Evolutionary conservation across 2,888 invertebrate genomes (phyloP), one percentile per base, ranked within the genome.

Genomic region (Hydraecia micacea): DNA sequence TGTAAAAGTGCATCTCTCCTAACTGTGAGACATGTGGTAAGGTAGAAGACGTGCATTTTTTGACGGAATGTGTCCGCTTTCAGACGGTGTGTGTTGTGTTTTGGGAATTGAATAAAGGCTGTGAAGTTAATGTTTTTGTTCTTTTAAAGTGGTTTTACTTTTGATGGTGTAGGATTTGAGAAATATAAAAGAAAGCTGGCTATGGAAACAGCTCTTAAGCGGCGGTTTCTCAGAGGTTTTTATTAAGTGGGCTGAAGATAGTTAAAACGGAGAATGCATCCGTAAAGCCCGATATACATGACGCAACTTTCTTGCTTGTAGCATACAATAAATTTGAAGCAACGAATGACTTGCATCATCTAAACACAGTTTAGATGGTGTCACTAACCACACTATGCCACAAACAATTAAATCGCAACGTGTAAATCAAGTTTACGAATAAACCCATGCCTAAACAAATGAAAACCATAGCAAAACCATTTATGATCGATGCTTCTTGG

Each of bases 61-160:
- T n/a, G n/a, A n/a, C n/a, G n/a, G n/a, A n/a, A n/a, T n/a, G n/a
- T n/a, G n/a, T n/a, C n/a, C n/a, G n/a, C n/a, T n/a, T n/a, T n/a
- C n/a, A n/a, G n/a, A n/a, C n/a, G 11, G 15, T 8, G 13, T 39
- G 25, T 18, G 49, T 18, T 13, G 28, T 13, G 28, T 52, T 69
- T 63, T 15, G 63, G 28, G 72, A 55, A 28, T 75, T 75, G 13
- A 66, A 52, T 49, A 65, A 74, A 46, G 39, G 2, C 4, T 58
- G 32, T 7, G 15, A 49, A 70, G 55, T 66, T 65, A 39, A 28
- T 49, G n/a, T 69, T 21, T 72, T 55, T 69, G 49, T 62, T 55
- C 28, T 63, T 58, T 3, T 36, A 8, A 65, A 80, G 49, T 58
- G n/a, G 63, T 63, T 60, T 66, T 42, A 28, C 13, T 42, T 76